Base-by-base conservation (phyloP, 1,140 invertebrate species). In the Nomia melanderi region DNA sequence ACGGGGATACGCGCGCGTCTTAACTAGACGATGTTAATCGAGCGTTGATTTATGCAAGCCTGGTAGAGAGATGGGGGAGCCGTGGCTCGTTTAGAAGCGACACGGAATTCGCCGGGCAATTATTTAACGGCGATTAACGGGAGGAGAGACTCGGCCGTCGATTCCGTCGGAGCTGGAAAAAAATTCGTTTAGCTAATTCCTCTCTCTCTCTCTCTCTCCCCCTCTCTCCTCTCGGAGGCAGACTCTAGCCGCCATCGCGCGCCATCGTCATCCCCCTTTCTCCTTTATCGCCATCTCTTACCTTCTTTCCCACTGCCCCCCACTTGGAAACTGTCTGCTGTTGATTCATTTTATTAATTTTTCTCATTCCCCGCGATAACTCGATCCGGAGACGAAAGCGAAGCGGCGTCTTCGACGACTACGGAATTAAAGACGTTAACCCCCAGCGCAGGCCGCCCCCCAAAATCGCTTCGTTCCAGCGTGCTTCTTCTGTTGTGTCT, bases 321-420 rank as follows among this genome's bases (percentile, higher is more conserved):
- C 56, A 5, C 50, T n/a, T 31, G 63, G 54, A 31, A 33, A 74
- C 67, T 76, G 79, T 56, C 74, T 77, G 63, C 85, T 82, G 76
- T 86, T 86, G 81, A 86, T 84, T 86, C 79, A 85, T 87, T 87
- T 87, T 86, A 87, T 86, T 87, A 87, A 87, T 87, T 87, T 87
- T 87, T 87, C 76, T 79, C 59, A 84, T 86, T 86, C 82, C 81
- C 41, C 75, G 76, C 57, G 78, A 85, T 87, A 87, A 87, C 67
- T 86, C 77, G 79, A 87, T 87, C 83, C 78, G 62, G 65, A 70
- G 78, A 60, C 74, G 69, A 64, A 33, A 67, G 62, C 79, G 17
- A n/a, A 5, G 27, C 70, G 78, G 67, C 81, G 77, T 78, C 77
- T 77, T 73, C 70, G 69, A 76, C 83, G 76, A 71, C 69, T 72